These are phyloP conservation scores for Drosophila sechellia DNA, from an alignment of 1,140 invertebrate species.

Conservation along the genomic window DNA sequence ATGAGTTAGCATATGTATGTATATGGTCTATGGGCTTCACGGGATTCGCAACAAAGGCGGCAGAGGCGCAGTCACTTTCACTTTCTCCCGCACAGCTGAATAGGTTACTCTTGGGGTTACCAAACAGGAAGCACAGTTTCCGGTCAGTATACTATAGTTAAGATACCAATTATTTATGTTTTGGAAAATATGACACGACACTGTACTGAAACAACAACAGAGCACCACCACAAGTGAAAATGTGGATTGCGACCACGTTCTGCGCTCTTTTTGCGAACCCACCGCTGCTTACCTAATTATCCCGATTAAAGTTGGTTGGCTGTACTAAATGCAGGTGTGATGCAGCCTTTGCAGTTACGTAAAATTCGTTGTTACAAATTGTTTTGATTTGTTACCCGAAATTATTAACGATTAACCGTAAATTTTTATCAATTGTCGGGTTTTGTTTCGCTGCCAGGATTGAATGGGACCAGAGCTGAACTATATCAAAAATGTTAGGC, in stretches of 20 bases:
- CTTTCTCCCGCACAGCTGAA: constrained; percentile 16
- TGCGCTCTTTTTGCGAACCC: neutral
- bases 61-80: constrained; percentile 35
- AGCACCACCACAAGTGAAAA: constrained; percentile 24
- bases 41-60: constrained; percentile 37
- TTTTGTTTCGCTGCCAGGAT: constrained; percentile 32
- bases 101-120: no score
- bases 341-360: constrained; percentile 17
- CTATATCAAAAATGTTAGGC: neutral
- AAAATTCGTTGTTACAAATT: constrained; percentile 15
- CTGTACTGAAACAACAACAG: constrained; percentile 23
- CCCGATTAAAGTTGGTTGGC: constrained; percentile 16
- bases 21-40: neutral
- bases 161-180: constrained; percentile 3
- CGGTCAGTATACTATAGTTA: neutral
- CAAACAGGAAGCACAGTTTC: no score
- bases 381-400: constrained; percentile 59
- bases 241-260: constrained; percentile 49
- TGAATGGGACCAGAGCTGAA: constrained; percentile 7
- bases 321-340: constrained; percentile 23
- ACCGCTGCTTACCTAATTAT: constrained; percentile 64
- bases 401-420: constrained; percentile 37
- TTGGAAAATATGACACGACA: constrained; percentile 18
- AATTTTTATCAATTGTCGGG: constrained; percentile 33
- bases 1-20: neutral